Conservation (phyloP, 2,888 invertebrate genomes). For the Lasius platythorax region DNA sequence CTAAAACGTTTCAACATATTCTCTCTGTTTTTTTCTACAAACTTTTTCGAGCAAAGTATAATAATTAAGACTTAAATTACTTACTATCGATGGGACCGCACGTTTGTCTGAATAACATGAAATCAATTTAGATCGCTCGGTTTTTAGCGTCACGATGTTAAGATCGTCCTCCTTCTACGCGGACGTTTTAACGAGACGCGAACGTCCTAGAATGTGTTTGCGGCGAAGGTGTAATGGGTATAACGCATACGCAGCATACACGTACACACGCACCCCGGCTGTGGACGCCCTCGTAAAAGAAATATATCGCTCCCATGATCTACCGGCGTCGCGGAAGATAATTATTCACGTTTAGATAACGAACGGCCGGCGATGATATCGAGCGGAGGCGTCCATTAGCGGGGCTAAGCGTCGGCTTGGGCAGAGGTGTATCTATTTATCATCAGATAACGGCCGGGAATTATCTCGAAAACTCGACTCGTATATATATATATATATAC, state of each 20-base stretch:
- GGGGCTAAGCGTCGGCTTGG: conserved; percentile 72
- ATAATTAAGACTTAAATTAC: neutral
- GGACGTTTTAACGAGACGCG: conserved; percentile 47
- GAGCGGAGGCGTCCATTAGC: conserved; percentile 79
- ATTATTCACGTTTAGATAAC: conserved; percentile 82
- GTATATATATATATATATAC: conserved; percentile 46
- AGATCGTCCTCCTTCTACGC: conserved; percentile 30
- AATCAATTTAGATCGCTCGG: neutral
- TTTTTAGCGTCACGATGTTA: neutral
- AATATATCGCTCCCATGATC: conserved; percentile 71
- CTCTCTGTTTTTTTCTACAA: too few species aligned
- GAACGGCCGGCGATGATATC: conserved; percentile 79
- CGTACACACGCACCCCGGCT: conserved; percentile 6
- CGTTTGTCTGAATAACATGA: neutral
- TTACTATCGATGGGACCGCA: neutral
- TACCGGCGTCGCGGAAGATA: conserved; percentile 77
- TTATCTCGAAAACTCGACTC: conserved; percentile 80
- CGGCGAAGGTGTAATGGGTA: neutral
- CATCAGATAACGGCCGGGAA: conserved; percentile 79
- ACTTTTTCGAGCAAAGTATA: too few species aligned
- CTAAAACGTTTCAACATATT: too few species aligned
- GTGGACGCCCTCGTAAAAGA: conserved; percentile 69
- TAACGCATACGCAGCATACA: neutral
- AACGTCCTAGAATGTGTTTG: conserved; percentile 26
- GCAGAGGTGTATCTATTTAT: conserved; percentile 80